Conservation (phyloP, 2,888 invertebrate genomes). For the Aphodius granarius region DNA sequence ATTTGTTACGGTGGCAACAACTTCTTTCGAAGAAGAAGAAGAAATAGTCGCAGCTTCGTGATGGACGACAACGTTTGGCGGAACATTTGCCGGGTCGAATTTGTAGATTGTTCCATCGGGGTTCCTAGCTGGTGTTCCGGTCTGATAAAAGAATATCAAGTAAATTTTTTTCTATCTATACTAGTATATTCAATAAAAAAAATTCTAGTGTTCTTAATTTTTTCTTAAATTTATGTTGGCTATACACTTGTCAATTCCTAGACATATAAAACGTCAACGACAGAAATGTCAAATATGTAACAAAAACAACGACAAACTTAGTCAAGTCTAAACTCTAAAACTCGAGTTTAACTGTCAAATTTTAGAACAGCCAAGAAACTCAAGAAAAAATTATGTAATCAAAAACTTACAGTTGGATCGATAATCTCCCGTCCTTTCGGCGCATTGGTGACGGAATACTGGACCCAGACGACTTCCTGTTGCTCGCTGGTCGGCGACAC, state of each 20-base stretch:
- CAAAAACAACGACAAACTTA: too few relatives aligned
- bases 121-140: constrained; percentile 75
- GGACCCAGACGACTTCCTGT: constrained; percentile 77
- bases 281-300: too few relatives aligned
- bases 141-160: constrained; percentile 59
- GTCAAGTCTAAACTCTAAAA: too few relatives aligned
- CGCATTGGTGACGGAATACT: constrained; percentile 81
- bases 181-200: background rate
- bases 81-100: constrained; percentile 73
- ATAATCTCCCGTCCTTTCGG: constrained; percentile 88
- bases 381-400: background rate
- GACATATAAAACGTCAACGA: too few relatives aligned
- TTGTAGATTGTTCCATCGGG: constrained; percentile 77
- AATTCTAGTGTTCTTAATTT: background rate
- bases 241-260: too few relatives aligned
- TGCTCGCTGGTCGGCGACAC: constrained; percentile 38
- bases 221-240: too few relatives aligned
- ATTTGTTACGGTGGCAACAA: constrained; percentile 30
- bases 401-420: constrained; percentile 68
- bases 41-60: constrained; percentile 33
- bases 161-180: background rate
- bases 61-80: constrained; percentile 47
- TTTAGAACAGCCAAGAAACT: too few relatives aligned
- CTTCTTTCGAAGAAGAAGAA: constrained; percentile 40
- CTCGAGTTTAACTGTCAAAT: too few relatives aligned